Evolutionary conservation across 1,140 invertebrate genomes (phyloP).

Genomic region (Macrocentrus cingulum): DNA sequence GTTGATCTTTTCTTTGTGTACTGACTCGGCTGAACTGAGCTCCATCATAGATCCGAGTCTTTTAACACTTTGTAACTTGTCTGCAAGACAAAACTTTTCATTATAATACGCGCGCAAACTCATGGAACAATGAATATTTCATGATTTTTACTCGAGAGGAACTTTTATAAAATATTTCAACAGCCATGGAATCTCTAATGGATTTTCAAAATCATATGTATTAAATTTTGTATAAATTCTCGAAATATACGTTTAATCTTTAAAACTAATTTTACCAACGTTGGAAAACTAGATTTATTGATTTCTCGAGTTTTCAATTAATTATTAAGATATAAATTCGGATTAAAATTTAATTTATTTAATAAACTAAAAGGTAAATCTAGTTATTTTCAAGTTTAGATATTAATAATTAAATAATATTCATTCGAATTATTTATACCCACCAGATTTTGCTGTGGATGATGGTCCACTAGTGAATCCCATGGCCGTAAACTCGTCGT

Average conservation of each 20-base stretch:
- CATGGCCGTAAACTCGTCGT: slow-evolving; percentile 45
- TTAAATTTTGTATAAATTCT: no score
- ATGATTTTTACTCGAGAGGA: slow-evolving; percentile 23
- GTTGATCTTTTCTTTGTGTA: slow-evolving; percentile 43
- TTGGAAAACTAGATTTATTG: no score
- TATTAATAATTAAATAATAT: slow-evolving; percentile 33
- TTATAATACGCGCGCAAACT: slow-evolving; percentile 4
- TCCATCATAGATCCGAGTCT: slow-evolving; percentile 58
- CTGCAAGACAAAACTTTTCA: slow-evolving; percentile 20
- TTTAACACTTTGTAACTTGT: slow-evolving; percentile 30
- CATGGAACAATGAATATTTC: slow-evolving; percentile 24
- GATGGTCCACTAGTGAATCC: slow-evolving; percentile 40
- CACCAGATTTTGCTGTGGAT: slow-evolving; percentile 45
- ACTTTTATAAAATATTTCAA: no score
- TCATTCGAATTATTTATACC: slow-evolving; percentile 25
- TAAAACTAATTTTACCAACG: no score
- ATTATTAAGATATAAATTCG: no score
- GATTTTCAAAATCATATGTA: no score
- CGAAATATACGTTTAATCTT: no score
- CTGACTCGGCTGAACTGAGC: slow-evolving; percentile 44
- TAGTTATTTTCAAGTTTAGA: no score
- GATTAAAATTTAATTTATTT: no score
- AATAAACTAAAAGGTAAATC: no score
- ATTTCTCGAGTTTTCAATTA: no score
- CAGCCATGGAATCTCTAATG: no score